phyloP scores from a whole-genome alignment of 2,797 vertebrate genomes.

The Argyrosomus regius region DNA sequence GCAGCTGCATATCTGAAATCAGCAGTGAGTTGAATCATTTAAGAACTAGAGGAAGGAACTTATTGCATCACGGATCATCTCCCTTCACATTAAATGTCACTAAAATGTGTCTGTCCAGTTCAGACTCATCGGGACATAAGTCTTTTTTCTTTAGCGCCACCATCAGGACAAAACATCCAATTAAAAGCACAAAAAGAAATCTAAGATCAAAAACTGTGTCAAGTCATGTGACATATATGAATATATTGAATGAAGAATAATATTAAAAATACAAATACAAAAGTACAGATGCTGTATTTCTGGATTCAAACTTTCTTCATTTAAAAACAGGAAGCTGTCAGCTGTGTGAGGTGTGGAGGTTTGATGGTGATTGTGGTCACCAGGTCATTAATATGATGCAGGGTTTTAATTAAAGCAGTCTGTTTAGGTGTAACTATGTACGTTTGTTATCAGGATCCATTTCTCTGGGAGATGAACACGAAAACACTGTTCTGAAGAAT shows the following conservation, averaged over 20 bases:
- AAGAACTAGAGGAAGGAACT: not conserved
- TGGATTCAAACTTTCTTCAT: not conserved
- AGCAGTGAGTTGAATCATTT: conserved; percentile 11
- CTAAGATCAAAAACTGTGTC: not conserved
- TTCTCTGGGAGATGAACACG: too few relatives aligned
- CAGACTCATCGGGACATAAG: too few relatives aligned
- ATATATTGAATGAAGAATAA: too few relatives aligned
- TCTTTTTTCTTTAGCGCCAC: not conserved
- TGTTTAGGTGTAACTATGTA: too few relatives aligned
- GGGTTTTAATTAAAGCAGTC: too few relatives aligned
- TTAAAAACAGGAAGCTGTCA: too few relatives aligned
- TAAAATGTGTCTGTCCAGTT: not conserved
- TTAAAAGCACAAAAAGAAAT: not conserved
- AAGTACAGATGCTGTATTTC: not conserved
- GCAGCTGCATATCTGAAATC: not conserved
- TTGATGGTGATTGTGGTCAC: not conserved
- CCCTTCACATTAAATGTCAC: not conserved
- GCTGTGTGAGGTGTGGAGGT: not conserved
- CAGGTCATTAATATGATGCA: too few relatives aligned
- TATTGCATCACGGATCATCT: not conserved
- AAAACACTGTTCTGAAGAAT: too few relatives aligned
- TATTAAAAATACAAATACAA: too few relatives aligned
- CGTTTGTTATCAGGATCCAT: not conserved
- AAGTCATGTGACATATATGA: not conserved
- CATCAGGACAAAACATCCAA: not conserved